Percentiles rank a stretch among this genome's conserved stretches.
Evolutionary conservation across 2,797 vertebrate species (phyloP).

Genomic region (Threskiornis aethiopicus): DNA sequence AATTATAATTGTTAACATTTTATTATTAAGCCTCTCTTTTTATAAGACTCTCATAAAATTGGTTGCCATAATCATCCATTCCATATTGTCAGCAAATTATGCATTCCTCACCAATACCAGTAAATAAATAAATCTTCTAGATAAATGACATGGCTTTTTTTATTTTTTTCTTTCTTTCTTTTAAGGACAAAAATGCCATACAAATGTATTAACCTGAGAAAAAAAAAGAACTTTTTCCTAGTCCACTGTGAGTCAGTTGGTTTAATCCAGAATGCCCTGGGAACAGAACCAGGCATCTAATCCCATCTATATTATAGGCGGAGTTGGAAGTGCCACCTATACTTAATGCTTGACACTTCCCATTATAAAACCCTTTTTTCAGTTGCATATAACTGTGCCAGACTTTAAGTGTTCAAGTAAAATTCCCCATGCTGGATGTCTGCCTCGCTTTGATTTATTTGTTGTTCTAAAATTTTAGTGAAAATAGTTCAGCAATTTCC

Average conservation of each 20-base stretch:
- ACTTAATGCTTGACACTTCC: conserved; percentile 56
- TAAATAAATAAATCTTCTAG: conserved; percentile 53
- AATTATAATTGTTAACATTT: conserved; percentile 64
- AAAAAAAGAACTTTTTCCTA: conserved; percentile 22
- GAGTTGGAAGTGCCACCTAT: conserved; percentile 54
- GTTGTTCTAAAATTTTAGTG: conserved; percentile 47
- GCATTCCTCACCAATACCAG: not conserved
- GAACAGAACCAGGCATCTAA: conserved; percentile 14
- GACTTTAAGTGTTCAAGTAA: conserved; percentile 12
- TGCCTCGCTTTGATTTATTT: conserved; percentile 55
- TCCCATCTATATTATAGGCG: conserved; percentile 16
- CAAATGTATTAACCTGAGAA: not conserved
- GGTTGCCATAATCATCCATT: conserved; percentile 26
- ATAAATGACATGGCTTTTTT: not conserved
- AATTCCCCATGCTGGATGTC: conserved; percentile 21
- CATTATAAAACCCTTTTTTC: conserved; percentile 42
- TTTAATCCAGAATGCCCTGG: conserved; percentile 12
- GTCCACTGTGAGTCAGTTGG: not conserved
- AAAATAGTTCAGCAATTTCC: conserved; percentile 41
- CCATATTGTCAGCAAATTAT: conserved; percentile 45
- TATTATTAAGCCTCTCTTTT: conserved; percentile 47
- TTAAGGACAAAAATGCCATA: not conserved
- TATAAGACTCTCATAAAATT: conserved; percentile 29
- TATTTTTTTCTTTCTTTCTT: not conserved
- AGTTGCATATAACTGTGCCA: conserved; percentile 22